Percentiles rank a stretch among this genome's conserved stretches.
Evolutionary conservation across 2,888 invertebrate species (phyloP).

Genomic region (Brachynemurus nebulosus): DNA sequence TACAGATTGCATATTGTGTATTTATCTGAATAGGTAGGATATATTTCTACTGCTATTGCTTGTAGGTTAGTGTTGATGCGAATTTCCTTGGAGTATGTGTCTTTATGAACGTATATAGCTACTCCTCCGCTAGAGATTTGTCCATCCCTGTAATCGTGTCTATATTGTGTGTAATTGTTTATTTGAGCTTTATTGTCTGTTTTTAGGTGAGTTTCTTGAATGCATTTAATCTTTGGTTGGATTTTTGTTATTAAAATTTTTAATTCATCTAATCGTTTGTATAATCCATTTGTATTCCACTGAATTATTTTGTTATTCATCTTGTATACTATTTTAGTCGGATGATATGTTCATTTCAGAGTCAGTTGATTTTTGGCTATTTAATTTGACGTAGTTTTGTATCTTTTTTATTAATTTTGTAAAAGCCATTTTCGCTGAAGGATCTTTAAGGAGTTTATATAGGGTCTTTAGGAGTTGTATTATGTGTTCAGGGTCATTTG

Average conservation of each 20-base stretch:
- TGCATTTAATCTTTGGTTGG: conserved; percentile 1
- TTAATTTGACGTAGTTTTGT: neutral
- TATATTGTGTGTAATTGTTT: neutral
- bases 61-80: conserved; percentile 11
- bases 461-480: neutral
- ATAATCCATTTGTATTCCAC: neutral
- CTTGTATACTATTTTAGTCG: neutral
- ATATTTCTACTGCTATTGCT: conserved; percentile 8
- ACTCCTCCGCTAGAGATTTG: conserved; percentile 15
- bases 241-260: conserved; percentile 1
- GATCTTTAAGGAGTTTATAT: neutral
- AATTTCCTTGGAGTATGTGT: conserved; percentile 9
- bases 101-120: conserved; percentile 11
- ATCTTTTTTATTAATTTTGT: neutral
- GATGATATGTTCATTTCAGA: neutral
- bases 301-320: neutral
- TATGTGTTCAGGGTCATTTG: neutral
- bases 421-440: neutral
- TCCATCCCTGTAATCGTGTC: neutral
- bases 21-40: neutral
- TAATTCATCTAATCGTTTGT: neutral
- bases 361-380: neutral
- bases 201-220: conserved; percentile 7
- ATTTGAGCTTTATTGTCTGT: neutral
- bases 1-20: neutral